These are phyloP conservation scores for Pentalonia nigronervosa DNA, from an alignment of 1,140 invertebrate species.

Conservation along the genomic window DNA sequence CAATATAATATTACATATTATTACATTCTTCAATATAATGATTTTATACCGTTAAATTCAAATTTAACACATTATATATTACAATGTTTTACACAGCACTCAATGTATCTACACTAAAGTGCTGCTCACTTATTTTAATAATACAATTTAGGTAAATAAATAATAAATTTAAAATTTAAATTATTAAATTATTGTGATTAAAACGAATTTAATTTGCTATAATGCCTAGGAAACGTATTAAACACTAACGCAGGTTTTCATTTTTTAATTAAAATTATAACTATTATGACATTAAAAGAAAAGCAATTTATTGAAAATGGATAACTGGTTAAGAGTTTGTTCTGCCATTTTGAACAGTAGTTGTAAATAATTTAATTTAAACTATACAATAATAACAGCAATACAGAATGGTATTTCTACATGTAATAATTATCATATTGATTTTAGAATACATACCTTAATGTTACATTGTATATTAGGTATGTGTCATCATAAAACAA, in stretches of 20 bases:
- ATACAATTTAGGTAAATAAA: too few relatives aligned
- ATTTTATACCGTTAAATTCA: too few relatives aligned
- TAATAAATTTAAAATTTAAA: too few relatives aligned
- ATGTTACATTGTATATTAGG: neutral
- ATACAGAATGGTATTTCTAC: neutral
- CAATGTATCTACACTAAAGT: too few relatives aligned
- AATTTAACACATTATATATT: too few relatives aligned
- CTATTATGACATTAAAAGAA: neutral
- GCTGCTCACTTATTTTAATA: too few relatives aligned
- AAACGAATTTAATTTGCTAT: neutral
- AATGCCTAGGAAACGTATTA: neutral
- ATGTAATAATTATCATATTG: neutral
- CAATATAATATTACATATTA: neutral
- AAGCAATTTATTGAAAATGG: neutral
- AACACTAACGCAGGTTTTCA: neutral
- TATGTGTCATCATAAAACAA: neutral
- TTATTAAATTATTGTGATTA: neutral
- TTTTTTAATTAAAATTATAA: too few relatives aligned
- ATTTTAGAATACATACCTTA: neutral
- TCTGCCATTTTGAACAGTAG: neutral
- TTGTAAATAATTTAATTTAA: neutral
- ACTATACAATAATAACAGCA: neutral
- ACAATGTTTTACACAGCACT: too few relatives aligned
- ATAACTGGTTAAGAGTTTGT: neutral
- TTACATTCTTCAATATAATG: too few relatives aligned